Evolutionary conservation across 2,888 invertebrate species (phyloP), one percentile per base, ranked within the genome.

Genomic region (Hoplodrina ambigua): DNA sequence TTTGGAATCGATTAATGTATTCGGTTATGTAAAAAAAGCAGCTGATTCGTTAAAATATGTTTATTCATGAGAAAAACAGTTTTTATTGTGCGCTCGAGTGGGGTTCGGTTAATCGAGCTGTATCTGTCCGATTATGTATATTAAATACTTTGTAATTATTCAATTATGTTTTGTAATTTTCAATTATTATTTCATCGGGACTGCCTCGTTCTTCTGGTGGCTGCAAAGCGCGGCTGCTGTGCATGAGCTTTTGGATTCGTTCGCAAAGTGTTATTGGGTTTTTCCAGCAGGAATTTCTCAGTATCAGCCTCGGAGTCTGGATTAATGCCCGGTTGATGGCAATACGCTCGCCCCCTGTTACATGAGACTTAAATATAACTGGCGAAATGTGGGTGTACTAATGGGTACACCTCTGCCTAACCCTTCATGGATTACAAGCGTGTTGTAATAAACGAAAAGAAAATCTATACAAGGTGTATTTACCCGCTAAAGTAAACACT

Each of bases 1-100:
- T 73, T 68, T 53, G 46, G 33, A 50, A 67, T 61, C 50, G 56
- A 52, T 67, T 33, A 69, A 62, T 59, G 44, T 61, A 46, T 11
- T 50, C 19, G 50, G 50, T 71, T 67, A 54, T 56, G 15, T 58
- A 50, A 33, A 54, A 61, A 64, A 57, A 44, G 55, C 37, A 60
- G 50, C 44, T n/a, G 44, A 69, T 52, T 72, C 60, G 68, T 57
- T 68, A 53, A 64, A 33, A 55, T 41, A 41, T 62, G 41, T 50
- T 50, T 67, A 70, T 67, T 63, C 15, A 64, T 46, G 25, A 75
- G 13, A n/a, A 63, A 61, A 25, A 19, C 30, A 30, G 54, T 54
- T 55, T 49, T 52, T 19, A 53, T 37, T 54, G 13, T 46, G 56
- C 15, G 13, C 44, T 49, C 3, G 8, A 44, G 55, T 37, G 30